phyloP scores from a whole-genome alignment of 1,140 invertebrate genomes.

The Trichonephila clavipes region DNA sequence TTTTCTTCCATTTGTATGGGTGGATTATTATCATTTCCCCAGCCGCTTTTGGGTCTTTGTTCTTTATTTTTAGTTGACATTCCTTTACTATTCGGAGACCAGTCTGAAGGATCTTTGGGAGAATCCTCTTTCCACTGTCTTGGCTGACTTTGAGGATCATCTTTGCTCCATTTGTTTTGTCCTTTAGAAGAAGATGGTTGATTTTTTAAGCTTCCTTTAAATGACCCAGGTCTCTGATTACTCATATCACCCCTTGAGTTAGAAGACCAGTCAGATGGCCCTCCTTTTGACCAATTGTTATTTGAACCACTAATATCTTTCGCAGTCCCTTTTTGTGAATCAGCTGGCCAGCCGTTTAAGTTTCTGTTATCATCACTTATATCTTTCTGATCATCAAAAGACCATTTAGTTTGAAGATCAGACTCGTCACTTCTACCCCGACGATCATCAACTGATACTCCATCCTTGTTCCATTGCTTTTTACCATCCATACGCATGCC shows the following conservation, averaged over 20 bases:
- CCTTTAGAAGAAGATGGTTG: neutral
- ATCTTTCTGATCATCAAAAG: neutral
- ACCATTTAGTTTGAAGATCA: neutral
- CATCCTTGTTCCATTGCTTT: neutral
- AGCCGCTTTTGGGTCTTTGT: neutral
- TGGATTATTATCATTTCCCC: neutral
- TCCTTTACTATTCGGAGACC: neutral
- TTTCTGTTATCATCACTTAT: conserved; percentile 14
- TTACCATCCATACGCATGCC: neutral
- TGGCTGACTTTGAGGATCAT: neutral
- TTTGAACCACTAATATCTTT: neutral
- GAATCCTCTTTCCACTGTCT: neutral
- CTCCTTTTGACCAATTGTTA: neutral
- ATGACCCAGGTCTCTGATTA: neutral
- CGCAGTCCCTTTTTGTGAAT: neutral
- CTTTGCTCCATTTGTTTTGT: neutral
- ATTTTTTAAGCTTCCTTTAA: neutral
- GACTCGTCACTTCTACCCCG: neutral
- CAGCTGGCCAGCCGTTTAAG: neutral
- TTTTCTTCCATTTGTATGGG: neutral
- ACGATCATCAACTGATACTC: neutral
- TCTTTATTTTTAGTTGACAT: neutral
- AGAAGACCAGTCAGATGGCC: neutral
- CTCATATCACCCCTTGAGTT: neutral
- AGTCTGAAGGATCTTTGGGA: neutral